Evolutionary conservation across 1,140 invertebrate genomes (phyloP), one percentile per base, ranked within the genome.

Genomic region (Limonius californicus): DNA sequence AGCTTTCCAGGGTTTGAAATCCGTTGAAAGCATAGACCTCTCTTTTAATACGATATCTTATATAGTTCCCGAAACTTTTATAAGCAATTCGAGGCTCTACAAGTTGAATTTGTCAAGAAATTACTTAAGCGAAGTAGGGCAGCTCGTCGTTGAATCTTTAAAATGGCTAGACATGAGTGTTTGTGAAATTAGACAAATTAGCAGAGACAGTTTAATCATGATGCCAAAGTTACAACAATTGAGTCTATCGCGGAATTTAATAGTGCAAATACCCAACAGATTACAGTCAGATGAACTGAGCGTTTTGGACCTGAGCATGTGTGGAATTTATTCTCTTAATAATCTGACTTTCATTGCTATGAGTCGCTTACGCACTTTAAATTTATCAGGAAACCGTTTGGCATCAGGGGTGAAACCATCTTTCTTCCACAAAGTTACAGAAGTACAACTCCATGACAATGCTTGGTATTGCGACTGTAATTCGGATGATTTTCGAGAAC

Each of bases 381-480:
- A 83, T 66, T 74, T 89, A 27, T 81, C 81, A 72, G 87, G 85
- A 54, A 89, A 90, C 69, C 77, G 85, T 35, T 78, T 90, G 64
- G 86, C 82, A 0, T 82, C 80, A 54, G 81, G 84, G 30, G 81
- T 85, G 70, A 75, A 76, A n/a, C 72, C 74, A 4, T 73, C 72
- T n/a, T 82, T 82, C 65, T 89, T 89, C 69, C 73, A 76, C 0
- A 76, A 78, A n/a, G 87, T 89, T 71, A 70, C 59, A 11, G 55
- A 64, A 9, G 47, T 68, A 21, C 71, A 50, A 80, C 84, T 89
- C 42, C 77, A 81, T 9, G 85, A 89, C 56, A 90, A 90, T 76
- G 86, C 86, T 60, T 90, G 88, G 88, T 75, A 83, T 58, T 89
- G 88, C 70, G 83, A 89, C 59, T 89, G 88, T 63, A 81, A 81